Evolutionary conservation across 2,113 vertebrate species (phyloP), one percentile per base, ranked within the genome.

Genomic region (Bubo scandiacus): DNA sequence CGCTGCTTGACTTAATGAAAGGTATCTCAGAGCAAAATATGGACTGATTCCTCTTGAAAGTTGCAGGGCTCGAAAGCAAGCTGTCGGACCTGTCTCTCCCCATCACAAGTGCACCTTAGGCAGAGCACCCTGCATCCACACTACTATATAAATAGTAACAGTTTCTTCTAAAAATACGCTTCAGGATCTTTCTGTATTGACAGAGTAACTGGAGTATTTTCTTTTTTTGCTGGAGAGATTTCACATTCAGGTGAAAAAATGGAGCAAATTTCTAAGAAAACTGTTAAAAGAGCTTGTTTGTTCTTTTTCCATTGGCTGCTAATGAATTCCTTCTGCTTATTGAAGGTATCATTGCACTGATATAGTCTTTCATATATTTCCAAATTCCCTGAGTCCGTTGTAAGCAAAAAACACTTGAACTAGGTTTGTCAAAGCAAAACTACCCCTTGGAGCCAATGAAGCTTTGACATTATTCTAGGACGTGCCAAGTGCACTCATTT

Each of bases 381-480:
- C 77, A 94, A 91, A 88, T 89, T 63, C 51, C 73, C 61, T 5
- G 3, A 65, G 61, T 93, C 68, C 58, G 66, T 93, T 92, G 49
- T 91, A 94, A 94, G 72, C 43, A 91, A 71, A 88, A 94, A 63
- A 59, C 87, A 70, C 45, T 61, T 29, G 51, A 96, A 92, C 88
- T 66, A 88, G 77, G 78, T 95, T 83, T 95, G 79, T 96, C 81
- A 95, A 74, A 94, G 80, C 57, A 94, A 92, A 94, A 92, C 88
- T 96, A 80, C 54, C 86, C 88, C 94, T 94, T 36, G 57, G 89
- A 97, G 59, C 29, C 52, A 55, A 30, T 1, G 2, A 77, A 90
- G n/a, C 21, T 66, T 91, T 94, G 81, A 86, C 79, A 91, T 87
- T 92, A 87, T 34, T 91, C 84, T 45, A 32, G 45, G 80, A 92